phyloP scores from a whole-genome alignment of 2,113 vertebrate genomes.

The Chaenogobius annularis region DNA sequence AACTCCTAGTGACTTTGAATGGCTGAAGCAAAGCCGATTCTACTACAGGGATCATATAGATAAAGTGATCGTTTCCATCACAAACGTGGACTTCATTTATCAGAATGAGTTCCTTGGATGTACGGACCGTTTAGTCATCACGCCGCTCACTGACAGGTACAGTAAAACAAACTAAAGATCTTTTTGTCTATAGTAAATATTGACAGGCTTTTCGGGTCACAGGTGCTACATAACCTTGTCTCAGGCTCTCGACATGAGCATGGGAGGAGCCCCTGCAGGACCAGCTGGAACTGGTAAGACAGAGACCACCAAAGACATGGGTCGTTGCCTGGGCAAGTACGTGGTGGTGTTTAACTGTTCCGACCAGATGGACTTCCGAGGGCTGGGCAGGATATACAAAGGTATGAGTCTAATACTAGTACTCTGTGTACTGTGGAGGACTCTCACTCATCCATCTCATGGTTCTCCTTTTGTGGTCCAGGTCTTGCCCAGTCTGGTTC shows the following conservation, averaged over 20 bases:
- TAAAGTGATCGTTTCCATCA: slow-evolving; percentile 90
- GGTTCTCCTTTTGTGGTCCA: slow-evolving; percentile 50
- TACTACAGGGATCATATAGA: slow-evolving; percentile 92
- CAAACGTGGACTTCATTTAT: slow-evolving; percentile 89
- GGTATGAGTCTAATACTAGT: slow-evolving; percentile 65
- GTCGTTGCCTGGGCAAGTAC: slow-evolving; percentile 93
- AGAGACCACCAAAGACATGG: slow-evolving; percentile 96
- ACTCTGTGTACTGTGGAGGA: background rate
- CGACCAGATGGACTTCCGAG: slow-evolving; percentile 98
- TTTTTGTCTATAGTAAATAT: background rate
- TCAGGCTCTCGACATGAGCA: slow-evolving; percentile 96
- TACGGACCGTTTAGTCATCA: slow-evolving; percentile 95
- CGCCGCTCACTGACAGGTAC: slow-evolving; percentile 94
- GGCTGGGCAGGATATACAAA: slow-evolving; percentile 96
- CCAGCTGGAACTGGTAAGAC: slow-evolving; percentile 98
- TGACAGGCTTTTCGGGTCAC: background rate
- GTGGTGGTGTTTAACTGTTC: slow-evolving; percentile 99
- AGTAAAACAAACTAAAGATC: background rate
- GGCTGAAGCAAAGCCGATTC: slow-evolving; percentile 96
- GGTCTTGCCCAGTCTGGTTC: slow-evolving; percentile 96
- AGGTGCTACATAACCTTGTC: slow-evolving; percentile 97
- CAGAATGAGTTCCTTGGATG: slow-evolving; percentile 98
- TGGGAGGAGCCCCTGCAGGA: slow-evolving; percentile 94
- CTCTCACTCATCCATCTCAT: background rate
- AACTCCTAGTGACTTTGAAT: slow-evolving; percentile 90